phyloP scores from a whole-genome alignment of 2,113 vertebrate genomes.

The Henicopernis longicauda region DNA sequence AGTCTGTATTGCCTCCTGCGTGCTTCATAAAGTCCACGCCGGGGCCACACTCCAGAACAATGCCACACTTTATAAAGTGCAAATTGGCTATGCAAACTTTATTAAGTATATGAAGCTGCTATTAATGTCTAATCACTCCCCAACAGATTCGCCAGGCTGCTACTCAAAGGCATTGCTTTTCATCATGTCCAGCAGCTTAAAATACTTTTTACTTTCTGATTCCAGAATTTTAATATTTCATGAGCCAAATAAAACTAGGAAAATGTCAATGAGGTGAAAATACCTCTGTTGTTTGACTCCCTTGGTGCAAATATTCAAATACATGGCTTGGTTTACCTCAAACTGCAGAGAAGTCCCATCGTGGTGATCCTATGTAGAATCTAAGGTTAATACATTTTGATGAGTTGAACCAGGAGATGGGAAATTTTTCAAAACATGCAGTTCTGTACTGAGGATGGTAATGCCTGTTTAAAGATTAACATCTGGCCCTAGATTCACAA shows the following conservation, averaged over 20 bases:
- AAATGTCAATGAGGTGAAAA: conserved; percentile 34
- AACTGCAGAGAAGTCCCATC: not conserved
- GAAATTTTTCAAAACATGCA: not conserved
- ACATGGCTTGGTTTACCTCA: not conserved
- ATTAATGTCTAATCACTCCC: not conserved
- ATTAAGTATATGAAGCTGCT: not conserved
- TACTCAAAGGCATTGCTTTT: not conserved
- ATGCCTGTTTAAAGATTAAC: not conserved
- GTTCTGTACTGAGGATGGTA: not conserved
- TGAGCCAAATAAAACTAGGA: conserved; percentile 14
- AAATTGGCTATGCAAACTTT: conserved; percentile 34
- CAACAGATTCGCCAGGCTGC: not conserved
- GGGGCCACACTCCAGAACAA: not conserved
- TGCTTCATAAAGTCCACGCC: not conserved
- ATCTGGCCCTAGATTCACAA: not conserved
- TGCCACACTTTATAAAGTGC: conserved; percentile 22
- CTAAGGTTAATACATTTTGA: not conserved
- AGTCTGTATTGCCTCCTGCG: not conserved
- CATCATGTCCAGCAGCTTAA: not conserved
- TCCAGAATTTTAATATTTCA: not conserved
- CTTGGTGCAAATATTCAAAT: not conserved
- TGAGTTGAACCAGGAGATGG: not conserved
- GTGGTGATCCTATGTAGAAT: not conserved
- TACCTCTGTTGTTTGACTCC: not conserved
- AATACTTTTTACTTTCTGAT: not conserved